phyloP scores from a whole-genome alignment of 2,113 vertebrate genomes.

The Gambusia affinis region DNA sequence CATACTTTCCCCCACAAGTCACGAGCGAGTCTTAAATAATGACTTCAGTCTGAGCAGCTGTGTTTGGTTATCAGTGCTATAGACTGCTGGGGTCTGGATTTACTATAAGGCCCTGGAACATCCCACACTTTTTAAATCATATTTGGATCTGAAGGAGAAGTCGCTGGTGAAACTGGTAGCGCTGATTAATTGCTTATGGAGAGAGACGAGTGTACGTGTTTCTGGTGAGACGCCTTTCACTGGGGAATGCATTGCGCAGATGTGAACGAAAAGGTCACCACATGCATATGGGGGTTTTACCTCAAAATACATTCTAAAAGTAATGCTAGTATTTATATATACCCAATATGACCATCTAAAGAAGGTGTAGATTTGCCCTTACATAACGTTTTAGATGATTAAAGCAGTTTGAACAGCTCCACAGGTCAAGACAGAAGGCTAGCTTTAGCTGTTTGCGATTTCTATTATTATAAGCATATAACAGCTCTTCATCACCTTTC shows the following conservation, averaged over 20 bases:
- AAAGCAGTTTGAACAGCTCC: neutral
- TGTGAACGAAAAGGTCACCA: neutral
- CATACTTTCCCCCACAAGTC: constrained; percentile 50
- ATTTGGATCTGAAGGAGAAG: neutral
- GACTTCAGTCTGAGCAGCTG: constrained; percentile 55
- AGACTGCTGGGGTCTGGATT: constrained; percentile 25
- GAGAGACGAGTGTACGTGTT: neutral
- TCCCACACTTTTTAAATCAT: constrained; percentile 1
- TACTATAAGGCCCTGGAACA: constrained; percentile 8
- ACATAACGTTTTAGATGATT: neutral
- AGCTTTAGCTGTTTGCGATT: neutral
- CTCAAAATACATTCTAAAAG: too few species aligned
- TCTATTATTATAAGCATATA: neutral
- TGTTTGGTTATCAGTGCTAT: constrained; percentile 53
- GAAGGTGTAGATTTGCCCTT: too few species aligned
- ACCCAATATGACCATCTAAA: too few species aligned
- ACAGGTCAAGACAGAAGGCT: neutral
- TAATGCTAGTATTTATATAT: too few species aligned
- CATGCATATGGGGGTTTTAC: too few species aligned
- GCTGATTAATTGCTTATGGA: neutral
- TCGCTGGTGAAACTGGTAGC: neutral
- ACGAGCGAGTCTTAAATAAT: constrained; percentile 39
- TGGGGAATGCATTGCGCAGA: neutral
- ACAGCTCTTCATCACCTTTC: neutral
- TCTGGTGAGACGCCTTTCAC: neutral